phyloP scores from a whole-genome alignment of 2,888 invertebrate genomes.

The Ectemnius lituratus region DNA sequence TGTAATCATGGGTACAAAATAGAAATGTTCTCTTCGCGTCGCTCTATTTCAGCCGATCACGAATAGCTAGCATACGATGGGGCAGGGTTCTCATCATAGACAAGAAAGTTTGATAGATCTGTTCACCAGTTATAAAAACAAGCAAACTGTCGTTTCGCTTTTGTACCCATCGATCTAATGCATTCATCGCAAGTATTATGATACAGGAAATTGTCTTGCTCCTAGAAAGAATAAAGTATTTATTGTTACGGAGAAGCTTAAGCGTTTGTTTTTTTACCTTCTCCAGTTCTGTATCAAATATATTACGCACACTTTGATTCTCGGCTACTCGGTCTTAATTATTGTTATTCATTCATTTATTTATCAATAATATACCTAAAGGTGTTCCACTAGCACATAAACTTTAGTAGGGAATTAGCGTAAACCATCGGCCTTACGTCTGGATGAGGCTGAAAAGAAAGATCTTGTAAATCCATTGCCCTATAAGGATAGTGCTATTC shows the following conservation, averaged over 20 bases:
- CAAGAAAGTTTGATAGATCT: constrained; percentile 41
- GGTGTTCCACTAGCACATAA: constrained; percentile 83
- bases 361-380: constrained; percentile 62
- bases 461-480: not conserved
- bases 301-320: constrained; percentile 73
- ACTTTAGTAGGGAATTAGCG: constrained; percentile 90
- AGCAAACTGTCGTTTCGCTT: constrained; percentile 50
- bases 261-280: constrained; percentile 55
- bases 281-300: constrained; percentile 72
- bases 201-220: constrained; percentile 60
- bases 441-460: constrained; percentile 89
- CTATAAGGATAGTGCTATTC: constrained; percentile 15
- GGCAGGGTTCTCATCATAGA: constrained; percentile 40
- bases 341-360: constrained; percentile 60
- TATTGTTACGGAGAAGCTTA: constrained; percentile 62
- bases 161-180: constrained; percentile 62
- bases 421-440: constrained; percentile 98
- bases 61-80: constrained; percentile 33
- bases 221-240: constrained; percentile 65
- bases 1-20: constrained; percentile 59
- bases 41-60: constrained; percentile 36
- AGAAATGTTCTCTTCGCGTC: constrained; percentile 46
- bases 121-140: constrained; percentile 42
- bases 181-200: constrained; percentile 52
- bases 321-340: constrained; percentile 67